Conservation (phyloP, 2,888 invertebrate species). For the Acrobasis consociella region DNA sequence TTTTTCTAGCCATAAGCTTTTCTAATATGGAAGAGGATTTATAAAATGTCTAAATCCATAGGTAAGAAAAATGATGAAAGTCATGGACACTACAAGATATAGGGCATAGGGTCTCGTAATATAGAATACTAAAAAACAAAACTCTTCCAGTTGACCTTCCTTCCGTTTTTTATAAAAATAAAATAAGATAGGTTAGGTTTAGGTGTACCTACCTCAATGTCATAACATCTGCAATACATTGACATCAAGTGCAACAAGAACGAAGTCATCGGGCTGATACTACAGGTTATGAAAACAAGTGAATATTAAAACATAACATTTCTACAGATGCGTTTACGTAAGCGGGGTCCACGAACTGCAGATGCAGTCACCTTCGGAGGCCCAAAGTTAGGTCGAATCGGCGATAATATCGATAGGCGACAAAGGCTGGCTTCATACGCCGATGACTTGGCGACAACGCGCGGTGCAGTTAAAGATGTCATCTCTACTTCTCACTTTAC, state of each 20-base stretch:
- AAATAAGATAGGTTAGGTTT: not conserved
- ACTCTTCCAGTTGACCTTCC: not conserved
- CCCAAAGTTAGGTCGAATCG: constrained; percentile 75
- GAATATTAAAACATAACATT: constrained; percentile 43
- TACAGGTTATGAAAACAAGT: constrained; percentile 18
- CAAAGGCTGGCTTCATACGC: constrained; percentile 54
- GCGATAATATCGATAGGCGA: constrained; percentile 69
- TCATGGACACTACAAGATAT: too few species aligned
- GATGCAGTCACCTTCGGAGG: constrained; percentile 69
- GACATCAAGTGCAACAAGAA: constrained; percentile 28
- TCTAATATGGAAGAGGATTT: too few species aligned
- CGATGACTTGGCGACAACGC: constrained; percentile 37
- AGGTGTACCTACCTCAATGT: constrained; percentile 28
- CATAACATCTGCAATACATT: constrained; percentile 29
- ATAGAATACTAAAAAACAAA: too few species aligned
- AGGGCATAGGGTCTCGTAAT: too few species aligned
- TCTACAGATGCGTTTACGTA: constrained; percentile 74
- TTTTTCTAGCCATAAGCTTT: too few species aligned
- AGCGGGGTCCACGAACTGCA: constrained; percentile 71
- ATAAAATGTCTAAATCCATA: too few species aligned
- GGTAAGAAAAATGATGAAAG: too few species aligned
- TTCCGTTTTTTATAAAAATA: not conserved
- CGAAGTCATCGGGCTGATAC: constrained; percentile 28
- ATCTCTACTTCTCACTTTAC: constrained; percentile 3
- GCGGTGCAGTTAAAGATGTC: constrained; percentile 50